Conservation (phyloP, 2,888 invertebrate species). For the Dioctria rufipes region DNA sequence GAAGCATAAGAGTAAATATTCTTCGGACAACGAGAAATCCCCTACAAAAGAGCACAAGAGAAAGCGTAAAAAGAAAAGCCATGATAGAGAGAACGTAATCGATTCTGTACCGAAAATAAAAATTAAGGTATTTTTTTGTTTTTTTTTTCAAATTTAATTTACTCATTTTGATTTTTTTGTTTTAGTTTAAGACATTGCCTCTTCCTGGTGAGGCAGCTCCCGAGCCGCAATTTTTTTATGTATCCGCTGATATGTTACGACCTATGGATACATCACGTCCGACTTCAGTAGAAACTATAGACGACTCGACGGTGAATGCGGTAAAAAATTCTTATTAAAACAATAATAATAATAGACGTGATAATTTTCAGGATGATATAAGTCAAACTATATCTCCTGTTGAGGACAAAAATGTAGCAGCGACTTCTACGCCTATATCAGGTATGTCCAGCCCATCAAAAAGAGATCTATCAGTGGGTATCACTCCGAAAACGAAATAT, state of each 20-base stretch:
- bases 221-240: slow-evolving; percentile 85
- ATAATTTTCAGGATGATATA: slow-evolving; percentile 51
- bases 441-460: slow-evolving; percentile 4
- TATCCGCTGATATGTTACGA: slow-evolving; percentile 75
- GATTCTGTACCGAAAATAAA: slow-evolving; percentile 79
- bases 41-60: slow-evolving; percentile 84
- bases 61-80: slow-evolving; percentile 85
- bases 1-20: slow-evolving; percentile 82
- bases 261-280: slow-evolving; percentile 69
- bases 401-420: slow-evolving; percentile 40
- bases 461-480: neutral
- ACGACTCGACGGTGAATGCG: slow-evolving; percentile 64
- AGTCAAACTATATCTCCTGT: slow-evolving; percentile 43
- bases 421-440: slow-evolving; percentile 53
- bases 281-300: slow-evolving; percentile 70
- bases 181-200: slow-evolving; percentile 68
- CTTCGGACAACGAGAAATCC: slow-evolving; percentile 73
- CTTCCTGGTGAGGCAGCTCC: slow-evolving; percentile 79
- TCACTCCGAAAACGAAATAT: slow-evolving; percentile 2
- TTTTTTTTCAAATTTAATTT: too few relatives aligned
- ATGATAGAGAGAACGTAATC: slow-evolving; percentile 75
- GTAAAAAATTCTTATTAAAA: slow-evolving; percentile 13
- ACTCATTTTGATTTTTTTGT: neutral
- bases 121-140: slow-evolving; percentile 76
- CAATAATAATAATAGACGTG: neutral